Percentiles rank a stretch among this genome's conserved stretches.
phyloP scores from a whole-genome alignment of 2,113 vertebrate genomes.

The Blennius ocellaris region DNA sequence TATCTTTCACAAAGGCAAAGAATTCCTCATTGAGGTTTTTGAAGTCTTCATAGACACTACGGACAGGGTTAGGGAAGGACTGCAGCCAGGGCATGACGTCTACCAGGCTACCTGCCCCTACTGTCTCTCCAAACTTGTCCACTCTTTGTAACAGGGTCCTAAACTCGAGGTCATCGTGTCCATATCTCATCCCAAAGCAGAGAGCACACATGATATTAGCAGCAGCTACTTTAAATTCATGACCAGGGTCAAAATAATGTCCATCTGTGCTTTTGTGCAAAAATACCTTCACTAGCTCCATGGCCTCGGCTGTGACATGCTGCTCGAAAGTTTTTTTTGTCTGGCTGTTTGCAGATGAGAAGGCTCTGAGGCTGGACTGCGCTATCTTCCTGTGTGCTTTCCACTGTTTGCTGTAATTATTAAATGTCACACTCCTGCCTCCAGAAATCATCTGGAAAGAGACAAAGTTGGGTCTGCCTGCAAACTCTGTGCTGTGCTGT shows the following conservation, averaged over 20 bases:
- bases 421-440: slow-evolving; percentile 86
- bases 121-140: slow-evolving; percentile 87
- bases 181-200: slow-evolving; percentile 89
- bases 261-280: slow-evolving; percentile 70
- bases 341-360: slow-evolving; percentile 83
- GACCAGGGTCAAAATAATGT: slow-evolving; percentile 79
- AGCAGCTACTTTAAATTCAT: slow-evolving; percentile 84
- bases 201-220: slow-evolving; percentile 89
- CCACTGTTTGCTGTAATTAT: slow-evolving; percentile 85
- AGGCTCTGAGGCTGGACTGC: slow-evolving; percentile 84
- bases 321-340: slow-evolving; percentile 83
- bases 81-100: slow-evolving; percentile 92
- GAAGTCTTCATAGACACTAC: slow-evolving; percentile 86
- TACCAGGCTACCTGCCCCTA: slow-evolving; percentile 89
- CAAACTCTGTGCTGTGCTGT: slow-evolving; percentile 83
- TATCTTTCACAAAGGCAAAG: slow-evolving; percentile 82
- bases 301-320: slow-evolving; percentile 84
- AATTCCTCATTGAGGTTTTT: slow-evolving; percentile 86
- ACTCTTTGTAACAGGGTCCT: slow-evolving; percentile 79
- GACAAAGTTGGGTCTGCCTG: slow-evolving; percentile 88
- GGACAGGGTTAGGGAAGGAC: slow-evolving; percentile 88
- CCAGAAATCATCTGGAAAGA: slow-evolving; percentile 88
- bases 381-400: slow-evolving; percentile 84
- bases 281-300: slow-evolving; percentile 82
- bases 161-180: slow-evolving; percentile 87